These are phyloP conservation scores for Andrena chrysosceles DNA, from an alignment of 2,888 invertebrate species.

Conservation along the genomic window DNA sequence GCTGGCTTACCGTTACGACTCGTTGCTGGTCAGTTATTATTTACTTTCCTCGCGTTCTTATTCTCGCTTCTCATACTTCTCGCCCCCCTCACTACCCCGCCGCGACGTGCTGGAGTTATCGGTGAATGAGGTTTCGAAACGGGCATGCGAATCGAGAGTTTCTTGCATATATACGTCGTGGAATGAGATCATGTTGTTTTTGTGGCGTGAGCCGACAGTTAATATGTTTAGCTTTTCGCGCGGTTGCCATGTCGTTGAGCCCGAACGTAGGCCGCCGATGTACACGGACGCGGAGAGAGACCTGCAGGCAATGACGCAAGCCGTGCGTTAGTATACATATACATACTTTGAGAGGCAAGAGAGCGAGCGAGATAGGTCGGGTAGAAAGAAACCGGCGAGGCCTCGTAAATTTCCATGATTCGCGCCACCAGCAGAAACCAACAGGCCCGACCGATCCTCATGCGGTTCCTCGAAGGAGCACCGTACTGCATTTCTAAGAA, in stretches of 20 bases:
- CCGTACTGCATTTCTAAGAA: slow-evolving; percentile 65
- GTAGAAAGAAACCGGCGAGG: slow-evolving; percentile 64
- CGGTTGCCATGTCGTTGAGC: slow-evolving; percentile 77
- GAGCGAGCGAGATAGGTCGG: slow-evolving; percentile 43
- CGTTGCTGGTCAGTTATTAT: slow-evolving; percentile 22
- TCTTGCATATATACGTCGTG: slow-evolving; percentile 71
- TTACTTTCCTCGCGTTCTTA: slow-evolving; percentile 9
- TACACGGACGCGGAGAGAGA: slow-evolving; percentile 63
- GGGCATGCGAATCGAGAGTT: slow-evolving; percentile 57
- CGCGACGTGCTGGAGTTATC: slow-evolving; percentile 20
- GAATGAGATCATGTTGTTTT: slow-evolving; percentile 85
- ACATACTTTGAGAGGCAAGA: slow-evolving; percentile 63
- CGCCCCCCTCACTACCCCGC: neutral
- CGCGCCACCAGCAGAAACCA: slow-evolving; percentile 66
- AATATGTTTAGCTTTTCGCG: slow-evolving; percentile 83
- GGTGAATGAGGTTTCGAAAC: slow-evolving; percentile 72
- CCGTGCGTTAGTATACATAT: slow-evolving; percentile 59
- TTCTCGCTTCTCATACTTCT: slow-evolving; percentile 20
- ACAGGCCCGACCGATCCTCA: slow-evolving; percentile 62
- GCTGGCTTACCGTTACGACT: slow-evolving; percentile 49
- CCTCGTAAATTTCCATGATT: slow-evolving; percentile 78
- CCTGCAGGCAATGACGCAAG: slow-evolving; percentile 75
- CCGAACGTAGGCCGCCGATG: slow-evolving; percentile 74
- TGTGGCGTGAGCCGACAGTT: slow-evolving; percentile 84
- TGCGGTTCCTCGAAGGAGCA: slow-evolving; percentile 64